A percentile compares a stretch with the other conserved stretches of the same genome.
These are phyloP conservation scores for Himalopsyche japonica DNA, from an alignment of 2,888 invertebrate species.

Conservation along the genomic window DNA sequence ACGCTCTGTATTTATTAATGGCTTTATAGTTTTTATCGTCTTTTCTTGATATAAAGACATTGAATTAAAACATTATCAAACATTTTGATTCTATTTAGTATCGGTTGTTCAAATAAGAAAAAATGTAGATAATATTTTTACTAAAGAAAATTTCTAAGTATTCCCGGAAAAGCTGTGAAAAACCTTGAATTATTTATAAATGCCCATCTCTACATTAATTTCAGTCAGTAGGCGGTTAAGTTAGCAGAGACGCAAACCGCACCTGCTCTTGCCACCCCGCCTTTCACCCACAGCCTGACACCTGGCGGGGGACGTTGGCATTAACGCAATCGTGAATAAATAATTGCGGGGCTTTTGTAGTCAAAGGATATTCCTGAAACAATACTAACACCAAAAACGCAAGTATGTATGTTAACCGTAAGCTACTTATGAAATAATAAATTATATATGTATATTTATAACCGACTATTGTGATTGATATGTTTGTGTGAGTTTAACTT, in stretches of 20 bases:
- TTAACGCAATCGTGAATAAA: conserved; percentile 13
- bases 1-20: too few relatives aligned
- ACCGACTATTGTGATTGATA: too few relatives aligned
- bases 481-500: too few relatives aligned
- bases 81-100: too few relatives aligned
- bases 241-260: conserved; percentile 28
- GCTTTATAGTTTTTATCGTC: too few relatives aligned
- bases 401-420: too few relatives aligned
- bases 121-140: background rate
- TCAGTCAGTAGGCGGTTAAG: conserved; percentile 29
- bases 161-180: too few relatives aligned
- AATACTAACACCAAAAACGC: background rate
- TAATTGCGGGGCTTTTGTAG: background rate
- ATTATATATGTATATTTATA: too few relatives aligned
- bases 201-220: conserved; percentile 10
- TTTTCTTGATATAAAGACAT: too few relatives aligned
- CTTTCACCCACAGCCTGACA: conserved; percentile 1
- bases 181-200: background rate
- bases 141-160: background rate
- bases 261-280: conserved; percentile 23
- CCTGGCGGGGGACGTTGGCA: conserved; percentile 14
- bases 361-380: background rate
- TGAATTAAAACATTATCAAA: too few relatives aligned
- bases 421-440: too few relatives aligned
- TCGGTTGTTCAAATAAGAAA: too few relatives aligned